phyloP scores from a whole-genome alignment of 2,113 vertebrate genomes.

The Agapornis roseicollis region DNA sequence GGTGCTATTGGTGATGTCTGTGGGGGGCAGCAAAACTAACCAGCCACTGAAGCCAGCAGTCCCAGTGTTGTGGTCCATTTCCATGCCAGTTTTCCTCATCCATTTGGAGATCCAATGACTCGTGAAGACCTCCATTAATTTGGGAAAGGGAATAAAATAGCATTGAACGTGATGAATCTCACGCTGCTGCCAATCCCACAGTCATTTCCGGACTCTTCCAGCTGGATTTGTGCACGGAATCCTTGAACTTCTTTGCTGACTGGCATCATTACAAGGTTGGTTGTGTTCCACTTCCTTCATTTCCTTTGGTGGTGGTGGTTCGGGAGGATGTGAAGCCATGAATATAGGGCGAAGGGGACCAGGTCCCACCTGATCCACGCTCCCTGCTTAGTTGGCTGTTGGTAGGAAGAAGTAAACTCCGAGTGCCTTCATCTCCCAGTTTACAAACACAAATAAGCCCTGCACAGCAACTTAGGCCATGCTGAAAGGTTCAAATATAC shows the following conservation, averaged over 20 bases:
- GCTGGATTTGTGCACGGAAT: not conserved
- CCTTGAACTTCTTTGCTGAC: not conserved
- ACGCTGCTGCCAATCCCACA: not conserved
- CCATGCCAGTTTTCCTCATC: constrained; percentile 16
- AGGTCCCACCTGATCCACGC: not conserved
- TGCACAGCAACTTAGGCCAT: not conserved
- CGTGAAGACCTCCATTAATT: constrained; percentile 40
- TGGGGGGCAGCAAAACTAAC: not conserved
- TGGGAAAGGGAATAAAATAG: not conserved
- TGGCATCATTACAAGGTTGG: not conserved
- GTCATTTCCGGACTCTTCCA: not conserved
- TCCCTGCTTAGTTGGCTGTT: not conserved
- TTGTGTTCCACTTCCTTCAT: not conserved
- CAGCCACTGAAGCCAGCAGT: not conserved
- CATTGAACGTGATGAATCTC: constrained; percentile 22
- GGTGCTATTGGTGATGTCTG: not conserved
- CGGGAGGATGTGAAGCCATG: not conserved
- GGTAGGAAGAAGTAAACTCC: not conserved
- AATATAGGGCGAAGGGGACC: not conserved
- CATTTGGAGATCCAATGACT: constrained; percentile 7
- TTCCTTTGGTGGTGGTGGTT: not conserved
- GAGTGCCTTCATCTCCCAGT: constrained; percentile 26
- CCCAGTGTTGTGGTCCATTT: not conserved
- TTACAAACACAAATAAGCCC: constrained; percentile 28
- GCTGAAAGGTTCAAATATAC: constrained; percentile 14